A percentile compares a stretch with the other conserved stretches of the same genome.
Evolutionary conservation across 2,888 invertebrate species (phyloP).

Genomic region (Orchesellides sinensis): DNA sequence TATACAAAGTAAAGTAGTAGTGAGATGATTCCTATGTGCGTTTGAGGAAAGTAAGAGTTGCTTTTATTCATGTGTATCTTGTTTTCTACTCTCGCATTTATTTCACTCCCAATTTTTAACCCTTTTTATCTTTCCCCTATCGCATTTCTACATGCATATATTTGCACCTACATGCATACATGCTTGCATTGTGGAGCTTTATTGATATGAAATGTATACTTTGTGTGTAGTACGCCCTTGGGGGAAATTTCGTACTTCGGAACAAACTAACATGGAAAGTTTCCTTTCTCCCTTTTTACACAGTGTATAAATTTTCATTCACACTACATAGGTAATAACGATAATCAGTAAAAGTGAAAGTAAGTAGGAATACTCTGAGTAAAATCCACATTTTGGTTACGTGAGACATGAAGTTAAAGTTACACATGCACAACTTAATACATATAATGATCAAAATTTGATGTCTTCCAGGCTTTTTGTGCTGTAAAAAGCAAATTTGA

Average conservation of each 20-base stretch:
- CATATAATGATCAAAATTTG: too few relatives aligned
- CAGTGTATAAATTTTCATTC: neutral
- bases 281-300: neutral
- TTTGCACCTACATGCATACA: neutral
- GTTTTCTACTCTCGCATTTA: neutral
- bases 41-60: too few relatives aligned
- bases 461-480: too few relatives aligned
- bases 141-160: neutral
- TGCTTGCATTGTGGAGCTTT: neutral
- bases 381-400: too few relatives aligned
- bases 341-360: too few relatives aligned
- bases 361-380: too few relatives aligned
- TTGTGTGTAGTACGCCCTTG: neutral
- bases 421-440: too few relatives aligned
- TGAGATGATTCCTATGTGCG: too few relatives aligned
- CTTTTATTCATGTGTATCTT: neutral
- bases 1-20: too few relatives aligned
- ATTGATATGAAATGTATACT: neutral
- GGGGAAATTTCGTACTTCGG: neutral
- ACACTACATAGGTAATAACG: too few relatives aligned
- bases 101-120: constrained; percentile 1
- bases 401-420: too few relatives aligned
- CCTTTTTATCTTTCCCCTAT: neutral
- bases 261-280: neutral
- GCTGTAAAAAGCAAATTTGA: too few relatives aligned